Base-by-base conservation (phyloP, 2,113 vertebrate species). In the Agelaius tricolor region DNA sequence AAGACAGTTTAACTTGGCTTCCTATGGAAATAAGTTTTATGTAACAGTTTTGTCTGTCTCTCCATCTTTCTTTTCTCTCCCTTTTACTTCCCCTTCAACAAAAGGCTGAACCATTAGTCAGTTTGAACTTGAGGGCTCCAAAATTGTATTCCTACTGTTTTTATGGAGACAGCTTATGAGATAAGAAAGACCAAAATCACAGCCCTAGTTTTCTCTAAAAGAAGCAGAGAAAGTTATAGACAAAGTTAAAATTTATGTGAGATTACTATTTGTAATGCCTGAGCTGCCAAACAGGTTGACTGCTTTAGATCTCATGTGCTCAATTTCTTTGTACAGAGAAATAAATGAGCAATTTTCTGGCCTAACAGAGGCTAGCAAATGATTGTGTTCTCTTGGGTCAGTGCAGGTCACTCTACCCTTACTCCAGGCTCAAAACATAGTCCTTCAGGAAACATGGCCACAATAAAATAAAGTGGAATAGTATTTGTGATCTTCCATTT, bases 21-120 rank as follows among this genome's bases (percentile, higher is more conserved):
- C 86, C 91, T 94, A 90, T 89, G 88, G 92, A 95, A 96, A 95
- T 94, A 87, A 92, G 57, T 35, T 74, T 95, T 96, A 95, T 72
- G 41, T 93, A 95, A 96, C 69, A 35, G 4, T 92, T 96, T 93
- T 94, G 80, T 88, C 91, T 93, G 91, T 54, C 62, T 94, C 68
- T 91, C 91, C 67, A 73, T 87, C 87, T 90, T 91, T 87, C 61
- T 76, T 94, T 89, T 71, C 84, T 82, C 71, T 72, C 22, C 20
- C 31, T 14, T 91, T 84, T 87, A 52, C 69, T 79, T 93, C 69
- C 20, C 41, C 17, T 76, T 84, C 78, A 89, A 77, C 67, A 94
- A 93, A 97, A 87, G 71, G 33, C 67, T 76, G 67, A 91, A 80
- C 49, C 49, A 81, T 84, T 76, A 89, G 65, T 37, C 88, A 86